A percentile compares a stretch with the other conserved stretches of the same genome.
These are phyloP conservation scores for Rhadinocentrus ornatus DNA, from an alignment of 2,797 vertebrate genomes.

Conservation along the genomic window DNA sequence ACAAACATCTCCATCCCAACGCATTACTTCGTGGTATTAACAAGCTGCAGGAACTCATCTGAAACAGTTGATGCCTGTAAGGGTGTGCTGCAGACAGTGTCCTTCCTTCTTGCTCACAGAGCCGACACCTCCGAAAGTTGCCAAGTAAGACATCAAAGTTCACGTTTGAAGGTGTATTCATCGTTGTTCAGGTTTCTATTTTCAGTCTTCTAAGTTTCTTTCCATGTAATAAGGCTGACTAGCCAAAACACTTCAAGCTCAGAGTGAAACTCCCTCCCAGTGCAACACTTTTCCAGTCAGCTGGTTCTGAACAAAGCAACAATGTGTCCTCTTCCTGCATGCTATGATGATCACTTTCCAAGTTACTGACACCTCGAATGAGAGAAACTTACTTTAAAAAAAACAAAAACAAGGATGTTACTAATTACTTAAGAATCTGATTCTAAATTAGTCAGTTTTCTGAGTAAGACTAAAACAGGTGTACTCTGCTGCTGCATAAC, in stretches of 20 bases:
- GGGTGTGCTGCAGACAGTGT: slow-evolving; percentile 79
- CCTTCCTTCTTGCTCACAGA: slow-evolving; percentile 90
- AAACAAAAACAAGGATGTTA: too few relatives aligned
- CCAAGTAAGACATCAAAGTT: slow-evolving; percentile 43
- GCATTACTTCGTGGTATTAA: slow-evolving; percentile 90
- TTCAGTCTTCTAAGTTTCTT: background rate
- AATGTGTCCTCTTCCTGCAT: background rate
- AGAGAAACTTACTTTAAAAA: too few relatives aligned
- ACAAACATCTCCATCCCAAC: slow-evolving; percentile 85
- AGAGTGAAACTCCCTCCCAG: background rate
- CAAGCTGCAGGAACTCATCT: slow-evolving; percentile 83
- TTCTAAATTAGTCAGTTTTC: too few relatives aligned
- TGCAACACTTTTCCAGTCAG: background rate
- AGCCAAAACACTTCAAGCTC: background rate
- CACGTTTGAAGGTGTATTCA: background rate
- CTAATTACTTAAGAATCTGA: too few relatives aligned
- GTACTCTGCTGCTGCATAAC: too few relatives aligned
- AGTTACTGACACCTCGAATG: too few relatives aligned
- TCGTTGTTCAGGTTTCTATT: too few relatives aligned
- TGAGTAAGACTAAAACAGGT: too few relatives aligned
- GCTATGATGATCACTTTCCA: background rate
- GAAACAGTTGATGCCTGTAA: slow-evolving; percentile 75
- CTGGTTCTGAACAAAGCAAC: background rate
- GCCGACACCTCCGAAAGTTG: slow-evolving; percentile 88
- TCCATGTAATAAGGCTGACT: background rate